A percentile compares a stretch with the other conserved stretches of the same genome.
phyloP scores from a whole-genome alignment of 30 jellyfish, hydroid and myxozoan genomes.

The Sanderia malayensis region DNA sequence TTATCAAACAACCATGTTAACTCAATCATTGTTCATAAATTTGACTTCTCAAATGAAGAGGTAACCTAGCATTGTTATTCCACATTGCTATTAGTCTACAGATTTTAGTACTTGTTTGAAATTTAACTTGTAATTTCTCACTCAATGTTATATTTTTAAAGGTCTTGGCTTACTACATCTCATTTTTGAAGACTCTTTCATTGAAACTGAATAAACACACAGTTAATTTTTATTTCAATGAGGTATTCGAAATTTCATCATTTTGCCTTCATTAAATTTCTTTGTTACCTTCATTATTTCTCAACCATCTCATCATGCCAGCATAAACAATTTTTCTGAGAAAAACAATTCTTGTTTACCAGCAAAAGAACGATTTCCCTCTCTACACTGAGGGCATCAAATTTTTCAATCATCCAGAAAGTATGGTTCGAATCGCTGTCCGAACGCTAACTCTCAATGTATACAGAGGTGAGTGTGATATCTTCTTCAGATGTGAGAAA shows the following conservation, averaged over 20 bases:
- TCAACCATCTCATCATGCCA: too few species aligned
- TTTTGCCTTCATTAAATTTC: too few species aligned
- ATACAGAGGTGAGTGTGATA: conserved; percentile 88
- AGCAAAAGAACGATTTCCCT: conserved; percentile 88
- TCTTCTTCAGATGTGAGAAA: too few species aligned
- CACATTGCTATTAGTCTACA: too few species aligned
- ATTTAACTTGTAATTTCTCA: too few species aligned
- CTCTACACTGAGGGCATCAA: conserved; percentile 93
- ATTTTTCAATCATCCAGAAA: conserved; percentile 85
- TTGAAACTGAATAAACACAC: conserved; percentile 81
- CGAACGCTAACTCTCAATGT: conserved; percentile 86
- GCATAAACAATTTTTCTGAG: too few species aligned
- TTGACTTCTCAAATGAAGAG: conserved; percentile 91
- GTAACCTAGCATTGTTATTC: too few species aligned
- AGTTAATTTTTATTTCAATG: conserved; percentile 85
- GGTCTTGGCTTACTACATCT: conserved; percentile 92
- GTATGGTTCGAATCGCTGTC: conserved; percentile 94
- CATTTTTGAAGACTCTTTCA: conserved; percentile 86
- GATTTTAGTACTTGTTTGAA: too few species aligned
- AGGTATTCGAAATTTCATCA: too few species aligned
- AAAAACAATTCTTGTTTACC: conserved; percentile 1
- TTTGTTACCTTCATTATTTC: too few species aligned
- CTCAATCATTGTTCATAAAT: conserved; percentile 89
- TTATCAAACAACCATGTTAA: conserved; percentile 93
- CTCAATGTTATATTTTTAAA: background rate